Base-by-base conservation (phyloP, 1,140 invertebrate species). In the Drosophila leontia region DNA sequence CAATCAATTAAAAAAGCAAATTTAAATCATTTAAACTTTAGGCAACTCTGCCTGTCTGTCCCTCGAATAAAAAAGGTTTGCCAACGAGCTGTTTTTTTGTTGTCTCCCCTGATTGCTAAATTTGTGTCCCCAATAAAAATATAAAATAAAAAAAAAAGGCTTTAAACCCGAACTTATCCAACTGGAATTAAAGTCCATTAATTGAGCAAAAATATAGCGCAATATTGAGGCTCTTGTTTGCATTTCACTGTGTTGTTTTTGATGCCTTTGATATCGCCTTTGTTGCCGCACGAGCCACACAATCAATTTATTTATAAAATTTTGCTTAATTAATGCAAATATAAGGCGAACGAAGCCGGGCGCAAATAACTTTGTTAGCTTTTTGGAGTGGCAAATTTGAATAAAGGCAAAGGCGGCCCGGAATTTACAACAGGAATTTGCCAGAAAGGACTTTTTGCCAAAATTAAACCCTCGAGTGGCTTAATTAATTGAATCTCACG, bases 261-360 rank as follows among this genome's bases (percentile, higher is more conserved):
- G 19, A 62, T 55, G 41, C 44, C 50, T 41, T 55, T 55, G 53
- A 56, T 56, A 56, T 55, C 45, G 51, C 32, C 60, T 70, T 55
- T 74, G 41, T 29, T 37, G 60, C 29, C 50, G 67, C 74, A 77
- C 80, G 80, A 74, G 80, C 80, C 59, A 55, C 75, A 75, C 65
- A 88, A 83, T 88, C 79, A 82, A 90, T 87, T 84, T 87, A 87
- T 88, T 87, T 87, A 72, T 84, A 88, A 63, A 65, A 69, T 70
- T 62, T 62, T 29, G 77, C 84, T 88, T 87, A 87, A 87, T 87
- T 87, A 87, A 87, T 87, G 84, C 84, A 87, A 88, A 87, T 71
- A 60, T 42, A 75, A 80, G 57, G 50, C 29, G 50, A n/a, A 8
- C 39, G 37, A 51, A 44, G 55, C 62, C 62, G 19, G 29, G 35